Evolutionary conservation across 1,140 invertebrate genomes (phyloP).

Genomic region (Meloidogyne floridensis): DNA sequence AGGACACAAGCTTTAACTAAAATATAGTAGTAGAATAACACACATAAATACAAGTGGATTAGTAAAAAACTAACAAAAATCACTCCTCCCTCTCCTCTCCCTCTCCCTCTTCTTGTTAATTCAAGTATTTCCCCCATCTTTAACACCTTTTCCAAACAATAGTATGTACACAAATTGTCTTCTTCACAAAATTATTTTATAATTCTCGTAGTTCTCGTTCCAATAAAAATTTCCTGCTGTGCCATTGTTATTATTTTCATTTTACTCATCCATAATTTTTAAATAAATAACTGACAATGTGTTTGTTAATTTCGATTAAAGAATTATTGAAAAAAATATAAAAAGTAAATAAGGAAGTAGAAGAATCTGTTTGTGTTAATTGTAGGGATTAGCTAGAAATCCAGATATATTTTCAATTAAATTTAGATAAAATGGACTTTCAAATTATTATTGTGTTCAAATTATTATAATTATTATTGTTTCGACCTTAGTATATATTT

Average conservation of each 20-base stretch:
- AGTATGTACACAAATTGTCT: background rate
- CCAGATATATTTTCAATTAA: no score
- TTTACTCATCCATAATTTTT: background rate
- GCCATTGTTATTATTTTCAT: background rate
- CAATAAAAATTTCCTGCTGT: background rate
- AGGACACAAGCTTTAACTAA: background rate
- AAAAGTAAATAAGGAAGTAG: no score
- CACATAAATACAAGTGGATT: background rate
- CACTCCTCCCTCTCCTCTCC: background rate
- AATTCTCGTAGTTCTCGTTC: background rate
- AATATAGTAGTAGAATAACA: no score
- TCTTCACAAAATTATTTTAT: background rate
- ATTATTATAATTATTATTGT: no score
- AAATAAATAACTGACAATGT: background rate
- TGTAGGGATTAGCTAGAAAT: no score
- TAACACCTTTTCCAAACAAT: slow-evolving; percentile 9
- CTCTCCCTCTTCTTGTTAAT: background rate
- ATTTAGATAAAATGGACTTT: no score
- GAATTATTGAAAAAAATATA: no score
- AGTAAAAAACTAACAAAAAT: background rate
- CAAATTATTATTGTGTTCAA: no score
- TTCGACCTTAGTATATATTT: no score
- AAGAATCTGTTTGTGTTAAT: no score
- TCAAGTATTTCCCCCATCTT: slow-evolving; percentile 5
- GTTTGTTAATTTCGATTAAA: background rate